Evolutionary conservation across 2,888 invertebrate species (phyloP).

Genomic region (Cryptocheilus praepositus): DNA sequence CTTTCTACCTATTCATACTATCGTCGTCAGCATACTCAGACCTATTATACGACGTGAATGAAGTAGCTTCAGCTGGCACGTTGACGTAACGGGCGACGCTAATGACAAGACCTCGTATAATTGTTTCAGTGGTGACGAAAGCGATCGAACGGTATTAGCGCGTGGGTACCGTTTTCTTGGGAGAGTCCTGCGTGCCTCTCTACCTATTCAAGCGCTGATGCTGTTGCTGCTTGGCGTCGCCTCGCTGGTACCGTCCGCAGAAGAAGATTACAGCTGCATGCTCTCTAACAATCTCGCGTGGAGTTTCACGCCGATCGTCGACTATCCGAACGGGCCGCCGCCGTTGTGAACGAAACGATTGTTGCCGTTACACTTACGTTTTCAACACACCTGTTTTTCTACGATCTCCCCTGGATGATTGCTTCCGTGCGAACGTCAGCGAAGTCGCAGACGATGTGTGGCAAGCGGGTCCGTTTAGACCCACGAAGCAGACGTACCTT

Average conservation of each 20-base stretch:
- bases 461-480: neutral
- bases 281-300: constrained; percentile 89
- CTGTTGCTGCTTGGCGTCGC: constrained; percentile 94
- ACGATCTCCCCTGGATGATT: constrained; percentile 5
- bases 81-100: too few relatives aligned
- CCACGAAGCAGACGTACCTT: too few relatives aligned
- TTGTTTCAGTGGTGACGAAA: constrained; percentile 75
- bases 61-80: too few relatives aligned
- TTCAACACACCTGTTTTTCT: neutral
- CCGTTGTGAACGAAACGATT: constrained; percentile 81
- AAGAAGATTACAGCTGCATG: constrained; percentile 90
- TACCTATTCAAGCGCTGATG: constrained; percentile 96
- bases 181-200: constrained; percentile 91
- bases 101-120: neutral
- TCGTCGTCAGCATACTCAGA: too few relatives aligned
- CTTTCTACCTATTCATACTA: too few relatives aligned
- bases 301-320: constrained; percentile 91
- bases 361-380: neutral
- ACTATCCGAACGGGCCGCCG: constrained; percentile 95
- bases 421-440: constrained; percentile 13
- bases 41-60: too few relatives aligned
- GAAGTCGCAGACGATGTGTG: constrained; percentile 10
- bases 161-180: constrained; percentile 90
- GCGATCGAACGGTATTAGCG: constrained; percentile 80
- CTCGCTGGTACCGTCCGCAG: constrained; percentile 91